Conservation (phyloP, 2,797 vertebrate species). For the Gobionotothen gibberifrons region DNA sequence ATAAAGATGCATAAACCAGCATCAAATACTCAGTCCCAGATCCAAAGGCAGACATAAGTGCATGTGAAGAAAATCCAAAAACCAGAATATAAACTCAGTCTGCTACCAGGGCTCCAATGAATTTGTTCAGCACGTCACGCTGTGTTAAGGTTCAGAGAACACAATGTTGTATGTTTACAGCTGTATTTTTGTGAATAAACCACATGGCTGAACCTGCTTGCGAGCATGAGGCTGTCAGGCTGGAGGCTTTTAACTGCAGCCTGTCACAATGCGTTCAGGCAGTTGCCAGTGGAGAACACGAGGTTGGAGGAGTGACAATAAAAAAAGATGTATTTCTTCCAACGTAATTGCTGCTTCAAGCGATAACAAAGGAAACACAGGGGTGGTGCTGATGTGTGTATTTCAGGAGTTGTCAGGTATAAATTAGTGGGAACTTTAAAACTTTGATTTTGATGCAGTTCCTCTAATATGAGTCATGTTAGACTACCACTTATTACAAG, state of each 20-base stretch:
- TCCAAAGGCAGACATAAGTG: not conserved
- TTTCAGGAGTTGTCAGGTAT: slow-evolving; percentile 41
- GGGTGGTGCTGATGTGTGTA: not conserved
- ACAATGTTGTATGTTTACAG: slow-evolving; percentile 25
- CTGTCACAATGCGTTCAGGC: slow-evolving; percentile 21
- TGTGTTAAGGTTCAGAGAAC: slow-evolving; percentile 14
- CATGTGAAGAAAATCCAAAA: not conserved
- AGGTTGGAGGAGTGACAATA: slow-evolving; percentile 27
- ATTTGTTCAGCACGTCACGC: slow-evolving; percentile 2
- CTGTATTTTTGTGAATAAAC: not conserved
- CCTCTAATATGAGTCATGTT: not conserved
- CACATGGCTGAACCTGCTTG: slow-evolving; percentile 12
- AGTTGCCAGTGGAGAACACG: slow-evolving; percentile 16
- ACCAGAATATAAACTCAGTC: slow-evolving; percentile 3
- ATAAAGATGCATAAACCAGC: slow-evolving; percentile 1
- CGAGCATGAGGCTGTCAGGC: slow-evolving; percentile 30
- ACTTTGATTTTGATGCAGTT: slow-evolving; percentile 14
- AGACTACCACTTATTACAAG: not conserved
- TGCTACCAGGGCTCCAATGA: not conserved
- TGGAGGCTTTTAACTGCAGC: slow-evolving; percentile 40
- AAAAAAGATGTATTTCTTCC: not conserved
- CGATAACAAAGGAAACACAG: slow-evolving; percentile 23
- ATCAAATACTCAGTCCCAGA: not conserved
- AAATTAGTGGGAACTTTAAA: slow-evolving; percentile 28
- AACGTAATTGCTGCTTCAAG: slow-evolving; percentile 38